Percentiles rank a stretch among this genome's conserved stretches.
Conservation (phyloP, 64 coral and sea anemone species). For the Dendrophyllia cribrosa region DNA sequence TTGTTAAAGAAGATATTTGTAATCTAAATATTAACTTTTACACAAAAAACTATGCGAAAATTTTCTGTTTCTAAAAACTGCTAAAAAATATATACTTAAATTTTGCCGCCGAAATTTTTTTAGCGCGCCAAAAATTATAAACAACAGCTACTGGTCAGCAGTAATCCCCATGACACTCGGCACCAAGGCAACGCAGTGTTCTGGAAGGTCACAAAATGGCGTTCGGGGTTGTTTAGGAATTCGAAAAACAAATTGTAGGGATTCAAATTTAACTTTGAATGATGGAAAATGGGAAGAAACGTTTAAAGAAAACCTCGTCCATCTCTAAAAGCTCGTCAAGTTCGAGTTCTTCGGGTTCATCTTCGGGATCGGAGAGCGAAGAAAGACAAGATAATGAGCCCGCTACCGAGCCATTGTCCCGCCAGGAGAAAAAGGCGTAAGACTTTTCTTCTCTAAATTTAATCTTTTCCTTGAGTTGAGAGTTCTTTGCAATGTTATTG, state of each 20-base stretch:
- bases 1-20: no score
- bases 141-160: not conserved
- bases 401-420: conserved; percentile 6
- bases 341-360: conserved; percentile 73
- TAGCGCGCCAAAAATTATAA: no score
- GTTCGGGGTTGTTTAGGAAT: conserved; percentile 42
- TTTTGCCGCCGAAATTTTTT: not conserved
- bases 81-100: not conserved
- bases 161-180: conserved; percentile 19
- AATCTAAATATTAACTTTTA: no score
- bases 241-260: conserved; percentile 12
- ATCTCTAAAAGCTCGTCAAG: conserved; percentile 70
- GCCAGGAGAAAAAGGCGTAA: conserved; percentile 5
- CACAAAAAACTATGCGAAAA: no score
- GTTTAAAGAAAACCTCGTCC: conserved; percentile 39
- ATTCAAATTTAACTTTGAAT: not conserved
- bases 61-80: no score
- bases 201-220: conserved; percentile 43
- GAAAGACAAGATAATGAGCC: conserved; percentile 15
- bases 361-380: conserved; percentile 38
- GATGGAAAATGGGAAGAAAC: conserved; percentile 34
- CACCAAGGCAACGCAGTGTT: conserved; percentile 39
- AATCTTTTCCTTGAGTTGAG: not conserved
- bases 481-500: not conserved
- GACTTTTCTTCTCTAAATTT: not conserved